Conservation (phyloP, 2,797 vertebrate species). For the Margarornis squamiger region DNA sequence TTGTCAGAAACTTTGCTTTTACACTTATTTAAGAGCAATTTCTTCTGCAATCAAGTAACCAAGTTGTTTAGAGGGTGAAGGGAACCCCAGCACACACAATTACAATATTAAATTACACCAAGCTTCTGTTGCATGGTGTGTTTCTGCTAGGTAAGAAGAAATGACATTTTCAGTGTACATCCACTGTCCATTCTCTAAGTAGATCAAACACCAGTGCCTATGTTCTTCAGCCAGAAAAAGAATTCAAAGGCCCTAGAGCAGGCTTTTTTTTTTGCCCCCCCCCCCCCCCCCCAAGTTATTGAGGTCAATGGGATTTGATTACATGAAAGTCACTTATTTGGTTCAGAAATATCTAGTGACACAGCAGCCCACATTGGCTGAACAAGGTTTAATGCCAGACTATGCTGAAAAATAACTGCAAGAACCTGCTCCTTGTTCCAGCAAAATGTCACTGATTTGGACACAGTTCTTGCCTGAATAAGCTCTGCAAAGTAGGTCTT, state of each 20-base stretch:
- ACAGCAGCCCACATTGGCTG: neutral
- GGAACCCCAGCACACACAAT: neutral
- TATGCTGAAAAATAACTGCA: neutral
- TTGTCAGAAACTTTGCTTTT: neutral
- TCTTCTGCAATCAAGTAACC: neutral
- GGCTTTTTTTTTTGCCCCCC: accelerated
- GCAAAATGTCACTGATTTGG: neutral
- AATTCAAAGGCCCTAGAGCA: neutral
- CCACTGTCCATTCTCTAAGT: neutral
- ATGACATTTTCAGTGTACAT: neutral
- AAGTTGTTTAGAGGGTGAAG: neutral
- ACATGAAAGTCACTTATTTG: neutral
- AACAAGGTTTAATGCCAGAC: neutral
- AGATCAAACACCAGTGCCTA: neutral
- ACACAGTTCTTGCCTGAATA: neutral
- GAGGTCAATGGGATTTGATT: neutral
- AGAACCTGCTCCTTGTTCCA: neutral
- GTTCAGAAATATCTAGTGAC: neutral
- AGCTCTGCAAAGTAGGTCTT: neutral
- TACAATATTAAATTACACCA: too few relatives aligned
- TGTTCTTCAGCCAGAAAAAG: neutral
- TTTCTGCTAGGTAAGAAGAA: neutral
- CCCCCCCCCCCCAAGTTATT: accelerated
- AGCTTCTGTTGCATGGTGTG: neutral
- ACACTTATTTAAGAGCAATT: neutral